Percentiles rank a stretch among this genome's conserved stretches.
phyloP scores from a whole-genome alignment of 2,113 vertebrate species.

The Salvator merianae region DNA sequence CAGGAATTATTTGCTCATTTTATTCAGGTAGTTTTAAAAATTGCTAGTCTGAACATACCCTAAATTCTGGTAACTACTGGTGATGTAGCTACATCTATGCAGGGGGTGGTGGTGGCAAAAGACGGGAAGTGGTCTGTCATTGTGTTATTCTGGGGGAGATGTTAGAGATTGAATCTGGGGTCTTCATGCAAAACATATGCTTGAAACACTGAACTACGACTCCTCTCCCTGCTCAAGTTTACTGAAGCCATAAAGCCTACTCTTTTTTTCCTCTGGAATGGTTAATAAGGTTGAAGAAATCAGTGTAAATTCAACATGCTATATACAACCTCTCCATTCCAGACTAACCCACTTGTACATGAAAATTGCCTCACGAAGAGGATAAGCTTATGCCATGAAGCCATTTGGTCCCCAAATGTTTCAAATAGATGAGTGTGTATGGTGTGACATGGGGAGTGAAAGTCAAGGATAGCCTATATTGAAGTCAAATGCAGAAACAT shows the following conservation, averaged over 20 bases:
- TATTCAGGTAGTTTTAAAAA: too few species aligned
- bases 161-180: too few species aligned
- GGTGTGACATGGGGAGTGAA: background rate
- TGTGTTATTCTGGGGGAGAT: too few species aligned
- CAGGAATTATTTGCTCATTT: too few species aligned
- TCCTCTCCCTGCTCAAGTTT: background rate
- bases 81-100: too few species aligned
- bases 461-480: background rate
- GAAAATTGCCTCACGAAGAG: background rate
- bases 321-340: background rate
- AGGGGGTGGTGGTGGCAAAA: too few species aligned
- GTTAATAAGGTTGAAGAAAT: background rate
- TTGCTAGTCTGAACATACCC: too few species aligned
- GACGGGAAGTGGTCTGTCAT: too few species aligned
- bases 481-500: background rate
- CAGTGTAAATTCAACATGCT: background rate
- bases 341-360: background rate
- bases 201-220: fast-evolving
- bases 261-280: background rate
- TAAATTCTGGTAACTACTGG: too few species aligned
- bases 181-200: background rate
- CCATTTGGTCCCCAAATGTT: background rate
- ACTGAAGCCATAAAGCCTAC: background rate
- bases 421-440: background rate
- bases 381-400: background rate